A percentile compares a stretch with the other conserved stretches of the same genome.
These are phyloP conservation scores for Pseudochirops cupreus DNA, from an alignment of 2,797 vertebrate species.

Conservation along the genomic window DNA sequence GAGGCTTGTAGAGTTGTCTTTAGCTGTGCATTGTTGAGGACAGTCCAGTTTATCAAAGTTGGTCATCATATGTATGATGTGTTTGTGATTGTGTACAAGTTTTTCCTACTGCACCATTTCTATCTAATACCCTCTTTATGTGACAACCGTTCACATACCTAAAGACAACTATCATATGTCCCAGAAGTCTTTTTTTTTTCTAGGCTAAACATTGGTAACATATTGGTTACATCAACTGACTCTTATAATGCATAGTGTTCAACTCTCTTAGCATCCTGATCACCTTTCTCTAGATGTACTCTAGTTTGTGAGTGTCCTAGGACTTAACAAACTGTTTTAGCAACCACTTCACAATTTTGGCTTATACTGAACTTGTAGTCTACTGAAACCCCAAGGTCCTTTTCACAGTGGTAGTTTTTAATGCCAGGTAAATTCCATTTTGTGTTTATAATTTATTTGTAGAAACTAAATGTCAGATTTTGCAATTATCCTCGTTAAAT, in stretches of 20 bases:
- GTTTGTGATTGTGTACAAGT: too few relatives aligned
- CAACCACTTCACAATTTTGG: neutral
- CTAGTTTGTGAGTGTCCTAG: neutral
- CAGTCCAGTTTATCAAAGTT: too few relatives aligned
- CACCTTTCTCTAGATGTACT: too few relatives aligned
- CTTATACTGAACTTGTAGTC: neutral
- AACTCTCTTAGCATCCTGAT: neutral
- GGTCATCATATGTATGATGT: too few relatives aligned
- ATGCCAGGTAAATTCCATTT: neutral
- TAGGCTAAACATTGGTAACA: neutral
- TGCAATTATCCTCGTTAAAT: neutral
- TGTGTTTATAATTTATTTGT: neutral
- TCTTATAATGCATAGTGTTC: neutral
- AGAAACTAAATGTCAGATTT: neutral
- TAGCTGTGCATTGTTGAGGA: too few relatives aligned
- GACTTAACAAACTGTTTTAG: neutral
- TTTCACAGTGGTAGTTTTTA: neutral
- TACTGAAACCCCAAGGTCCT: neutral
- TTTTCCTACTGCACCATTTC: neutral
- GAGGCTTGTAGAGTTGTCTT: too few relatives aligned
- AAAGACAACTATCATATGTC: neutral
- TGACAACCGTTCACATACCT: neutral
- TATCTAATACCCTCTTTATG: neutral
- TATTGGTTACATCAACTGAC: neutral
- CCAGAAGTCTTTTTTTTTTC: neutral